A percentile compares a stretch with the other conserved stretches of the same genome.
Evolutionary conservation across 2,113 vertebrate genomes (phyloP).

Genomic region (Myotis davidii): DNA sequence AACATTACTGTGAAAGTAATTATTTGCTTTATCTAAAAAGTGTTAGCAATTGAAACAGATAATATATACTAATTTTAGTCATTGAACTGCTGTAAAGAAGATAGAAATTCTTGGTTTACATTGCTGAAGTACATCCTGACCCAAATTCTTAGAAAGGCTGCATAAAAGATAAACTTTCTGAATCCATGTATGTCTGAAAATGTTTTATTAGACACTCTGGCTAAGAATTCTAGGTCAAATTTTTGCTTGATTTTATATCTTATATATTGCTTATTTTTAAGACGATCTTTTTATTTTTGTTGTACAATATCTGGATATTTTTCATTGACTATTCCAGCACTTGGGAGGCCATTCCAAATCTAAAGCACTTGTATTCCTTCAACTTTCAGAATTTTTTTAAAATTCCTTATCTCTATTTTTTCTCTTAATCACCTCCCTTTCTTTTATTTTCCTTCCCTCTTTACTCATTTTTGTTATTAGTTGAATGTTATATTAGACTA

Average conservation of each 20-base stretch:
- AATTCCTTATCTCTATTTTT: background rate
- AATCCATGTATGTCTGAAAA: background rate
- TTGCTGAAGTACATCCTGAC: background rate
- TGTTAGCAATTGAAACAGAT: background rate
- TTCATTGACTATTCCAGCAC: background rate
- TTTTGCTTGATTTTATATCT: background rate
- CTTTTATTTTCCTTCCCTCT: background rate
- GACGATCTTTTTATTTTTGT: background rate
- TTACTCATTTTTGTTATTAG: background rate
- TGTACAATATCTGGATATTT: background rate
- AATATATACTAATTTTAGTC: background rate
- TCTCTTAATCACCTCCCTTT: background rate
- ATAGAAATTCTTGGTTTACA: background rate
- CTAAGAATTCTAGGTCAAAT: background rate
- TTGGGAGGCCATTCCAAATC: background rate
- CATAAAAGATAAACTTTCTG: background rate
- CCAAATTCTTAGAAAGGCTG: background rate
- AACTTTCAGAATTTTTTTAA: background rate
- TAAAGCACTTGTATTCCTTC: background rate
- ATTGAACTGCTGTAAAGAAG: background rate
- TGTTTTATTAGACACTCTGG: background rate
- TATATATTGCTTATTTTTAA: background rate
- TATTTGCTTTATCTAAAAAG: constrained; percentile 11
- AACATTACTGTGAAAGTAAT: background rate
- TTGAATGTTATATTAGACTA: background rate